A percentile compares a stretch with the other conserved stretches of the same genome.
These are phyloP conservation scores for Sylvilagus bachmani DNA, from an alignment of 2,113 vertebrate species.

Conservation along the genomic window DNA sequence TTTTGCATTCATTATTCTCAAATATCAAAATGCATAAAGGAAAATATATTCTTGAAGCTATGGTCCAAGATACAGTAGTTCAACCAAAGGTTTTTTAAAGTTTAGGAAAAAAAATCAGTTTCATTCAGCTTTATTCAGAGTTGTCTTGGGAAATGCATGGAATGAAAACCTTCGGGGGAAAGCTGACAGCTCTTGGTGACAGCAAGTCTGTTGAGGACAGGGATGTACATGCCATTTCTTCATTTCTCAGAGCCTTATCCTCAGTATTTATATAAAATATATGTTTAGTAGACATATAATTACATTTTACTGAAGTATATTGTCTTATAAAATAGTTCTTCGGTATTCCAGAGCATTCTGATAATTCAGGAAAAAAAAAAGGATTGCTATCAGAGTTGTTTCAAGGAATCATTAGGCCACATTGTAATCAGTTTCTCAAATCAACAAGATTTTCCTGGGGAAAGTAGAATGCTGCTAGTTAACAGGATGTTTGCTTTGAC, in stretches of 20 bases:
- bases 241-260: not conserved
- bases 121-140: slow-evolving; percentile 33
- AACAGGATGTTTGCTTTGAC: not conserved
- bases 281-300: not conserved
- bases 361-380: not conserved
- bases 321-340: slow-evolving; percentile 25
- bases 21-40: slow-evolving; percentile 64
- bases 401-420: not conserved
- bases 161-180: not conserved
- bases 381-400: not conserved
- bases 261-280: not conserved
- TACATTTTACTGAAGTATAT: not conserved
- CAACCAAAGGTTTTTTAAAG: slow-evolving; percentile 42
- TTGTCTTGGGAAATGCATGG: not conserved
- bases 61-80: slow-evolving; percentile 12
- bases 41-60: slow-evolving; percentile 58
- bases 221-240: too few species aligned
- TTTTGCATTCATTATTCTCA: slow-evolving; percentile 74
- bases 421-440: slow-evolving; percentile 3
- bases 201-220: not conserved
- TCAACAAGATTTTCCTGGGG: not conserved
- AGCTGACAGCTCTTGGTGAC: not conserved
- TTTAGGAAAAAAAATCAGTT: not conserved
- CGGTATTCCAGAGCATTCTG: not conserved
- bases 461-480: not conserved